Evolutionary conservation across 2,888 invertebrate species (phyloP).

Genomic region (Spilosoma lubricipeda): DNA sequence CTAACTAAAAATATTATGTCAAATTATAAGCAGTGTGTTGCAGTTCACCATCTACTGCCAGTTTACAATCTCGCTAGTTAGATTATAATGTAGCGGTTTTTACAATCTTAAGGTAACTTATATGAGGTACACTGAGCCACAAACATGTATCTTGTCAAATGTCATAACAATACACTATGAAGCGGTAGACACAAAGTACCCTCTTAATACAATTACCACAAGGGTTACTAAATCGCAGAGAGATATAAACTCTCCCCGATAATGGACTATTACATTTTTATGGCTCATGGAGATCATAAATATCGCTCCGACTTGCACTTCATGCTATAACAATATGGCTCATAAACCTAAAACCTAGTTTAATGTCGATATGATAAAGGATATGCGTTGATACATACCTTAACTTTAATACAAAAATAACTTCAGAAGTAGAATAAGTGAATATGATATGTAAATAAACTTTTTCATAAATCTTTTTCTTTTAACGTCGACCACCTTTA

Average conservation of each 20-base stretch:
- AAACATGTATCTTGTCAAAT: background rate
- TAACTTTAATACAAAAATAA: constrained; percentile 33
- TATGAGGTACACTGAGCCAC: background rate
- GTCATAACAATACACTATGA: constrained; percentile 16
- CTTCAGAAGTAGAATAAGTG: constrained; percentile 39
- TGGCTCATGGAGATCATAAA: constrained; percentile 58
- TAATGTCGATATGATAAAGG: constrained; percentile 71
- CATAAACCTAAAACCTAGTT: constrained; percentile 67
- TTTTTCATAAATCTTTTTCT: constrained; percentile 48
- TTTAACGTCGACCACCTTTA: constrained; percentile 43
- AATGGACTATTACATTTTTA: constrained; percentile 57
- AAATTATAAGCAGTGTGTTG: too few species aligned
- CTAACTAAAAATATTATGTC: too few species aligned
- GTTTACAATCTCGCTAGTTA: too few species aligned
- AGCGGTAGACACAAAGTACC: constrained; percentile 25
- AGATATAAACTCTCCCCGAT: constrained; percentile 43
- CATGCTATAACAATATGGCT: constrained; percentile 56
- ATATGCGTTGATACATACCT: constrained; percentile 61
- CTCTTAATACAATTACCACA: constrained; percentile 44
- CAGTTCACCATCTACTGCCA: too few species aligned
- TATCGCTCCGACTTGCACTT: constrained; percentile 55
- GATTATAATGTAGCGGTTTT: too few species aligned
- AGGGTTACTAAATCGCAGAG: constrained; percentile 44
- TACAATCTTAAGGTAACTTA: too few species aligned
- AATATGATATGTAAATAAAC: constrained; percentile 63